Evolutionary conservation across 2,797 vertebrate species (phyloP).

Genomic region (Miichthys miiuy): DNA sequence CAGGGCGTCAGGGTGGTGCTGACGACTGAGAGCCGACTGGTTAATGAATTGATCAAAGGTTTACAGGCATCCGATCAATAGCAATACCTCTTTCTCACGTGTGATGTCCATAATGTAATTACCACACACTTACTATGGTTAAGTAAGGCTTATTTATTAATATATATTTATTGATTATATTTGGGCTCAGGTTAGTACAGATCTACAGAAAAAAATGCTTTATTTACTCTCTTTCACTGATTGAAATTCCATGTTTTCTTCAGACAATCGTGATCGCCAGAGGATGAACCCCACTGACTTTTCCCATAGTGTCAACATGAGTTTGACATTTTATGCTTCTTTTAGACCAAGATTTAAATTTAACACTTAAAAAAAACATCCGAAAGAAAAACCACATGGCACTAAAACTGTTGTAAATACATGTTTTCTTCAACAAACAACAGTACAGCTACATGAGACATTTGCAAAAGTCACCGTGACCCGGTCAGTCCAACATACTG

Average conservation of each 20-base stretch:
- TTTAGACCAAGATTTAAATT: neutral
- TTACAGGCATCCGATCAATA: constrained; percentile 67
- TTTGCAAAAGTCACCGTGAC: no score
- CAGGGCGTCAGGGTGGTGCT: constrained; percentile 6
- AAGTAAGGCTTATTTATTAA: neutral
- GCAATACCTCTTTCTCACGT: constrained; percentile 22
- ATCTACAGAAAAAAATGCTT: neutral
- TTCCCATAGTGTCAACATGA: neutral
- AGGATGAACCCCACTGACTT: neutral
- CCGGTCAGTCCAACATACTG: no score
- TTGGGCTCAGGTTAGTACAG: neutral
- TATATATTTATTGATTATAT: neutral
- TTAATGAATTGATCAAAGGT: constrained; percentile 72
- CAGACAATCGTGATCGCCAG: neutral
- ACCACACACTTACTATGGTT: constrained; percentile 30
- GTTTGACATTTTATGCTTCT: neutral
- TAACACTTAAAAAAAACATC: no score
- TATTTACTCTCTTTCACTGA: neutral
- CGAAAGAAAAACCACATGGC: no score
- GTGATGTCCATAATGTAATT: constrained; percentile 38
- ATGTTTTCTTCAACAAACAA: no score
- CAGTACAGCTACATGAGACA: no score
- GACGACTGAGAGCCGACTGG: constrained; percentile 22
- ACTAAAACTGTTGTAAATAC: no score
- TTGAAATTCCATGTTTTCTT: neutral